Evolutionary conservation across 2,888 invertebrate species (phyloP), one percentile per base, ranked within the genome.

Genomic region (Plagodis pulveraria): DNA sequence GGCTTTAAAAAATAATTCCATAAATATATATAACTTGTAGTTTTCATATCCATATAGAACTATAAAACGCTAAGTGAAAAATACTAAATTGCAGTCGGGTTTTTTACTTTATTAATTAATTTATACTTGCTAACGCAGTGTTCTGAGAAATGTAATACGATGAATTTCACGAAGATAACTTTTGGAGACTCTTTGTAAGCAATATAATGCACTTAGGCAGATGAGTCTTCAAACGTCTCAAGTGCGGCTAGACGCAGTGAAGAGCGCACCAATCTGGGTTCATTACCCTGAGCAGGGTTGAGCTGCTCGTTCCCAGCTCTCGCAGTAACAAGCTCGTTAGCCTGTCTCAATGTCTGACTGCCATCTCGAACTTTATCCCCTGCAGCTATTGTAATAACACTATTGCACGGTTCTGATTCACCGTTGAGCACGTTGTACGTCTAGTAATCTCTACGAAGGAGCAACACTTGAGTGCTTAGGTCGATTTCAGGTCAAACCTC

Each of bases 301-400:
- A 69, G 66, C 66, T 66, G 63, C 55, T 65, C 63, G 65, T 62
- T 65, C 52, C 56, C 66, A 65, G 58, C 68, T 72, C 40, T 62
- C 63, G 50, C 70, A 68, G 72, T 76, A 78, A 78, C 76, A 77
- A 77, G 71, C 77, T 80, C 76, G 78, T 80, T 77, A 78, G 73
- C 64, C 63, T 52, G 72, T 72, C 72, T 74, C 68, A 65, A 70
- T 70, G 58, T 70, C 58, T 58, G 48, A 62, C 60, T 68, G 70
- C 61, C 56, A 66, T 65, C 62, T 59, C 66, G 54, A 70, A 69
- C 58, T 70, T 61, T 71, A 74, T 72, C 72, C 63, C 60, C 48
- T 64, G 69, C 69, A 58, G 66, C 70, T 61, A 73, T 72, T 71
- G 71, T 72, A 72, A 71, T 76, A 77, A 65, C 66, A 76, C 50